A percentile compares a stretch with the other conserved stretches of the same genome.
Evolutionary conservation across 2,888 invertebrate genomes (phyloP).

Genomic region (Cyaniris semiargus): DNA sequence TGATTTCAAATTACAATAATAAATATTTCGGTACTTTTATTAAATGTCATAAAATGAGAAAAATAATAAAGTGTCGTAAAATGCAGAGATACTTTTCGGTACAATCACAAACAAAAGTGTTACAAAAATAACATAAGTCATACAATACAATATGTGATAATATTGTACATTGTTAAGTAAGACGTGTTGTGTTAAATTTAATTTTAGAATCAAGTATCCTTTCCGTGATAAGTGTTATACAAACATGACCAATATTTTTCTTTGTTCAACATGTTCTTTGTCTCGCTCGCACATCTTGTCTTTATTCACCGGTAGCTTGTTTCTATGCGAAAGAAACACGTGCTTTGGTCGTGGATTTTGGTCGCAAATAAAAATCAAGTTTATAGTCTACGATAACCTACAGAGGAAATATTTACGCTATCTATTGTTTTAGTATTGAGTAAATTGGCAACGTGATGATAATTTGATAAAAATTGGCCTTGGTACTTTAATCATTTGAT

Average conservation of each 20-base stretch:
- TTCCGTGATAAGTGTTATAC: neutral
- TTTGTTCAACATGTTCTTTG: constrained; percentile 13
- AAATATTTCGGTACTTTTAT: neutral
- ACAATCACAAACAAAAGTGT: neutral
- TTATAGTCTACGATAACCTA: neutral
- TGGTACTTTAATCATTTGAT: neutral
- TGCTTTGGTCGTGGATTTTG: neutral
- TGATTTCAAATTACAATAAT: neutral
- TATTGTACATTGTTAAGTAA: neutral
- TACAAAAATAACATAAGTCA: neutral
- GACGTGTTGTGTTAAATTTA: neutral
- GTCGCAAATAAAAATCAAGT: neutral
- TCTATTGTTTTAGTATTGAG: neutral
- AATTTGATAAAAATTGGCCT: neutral
- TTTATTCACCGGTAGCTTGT: constrained; percentile 8
- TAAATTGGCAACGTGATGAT: neutral
- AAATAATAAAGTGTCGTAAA: neutral
- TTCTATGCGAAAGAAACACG: neutral
- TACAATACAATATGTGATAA: neutral
- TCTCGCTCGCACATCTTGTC: neutral
- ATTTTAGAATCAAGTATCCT: neutral
- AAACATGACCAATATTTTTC: constrained; percentile 3
- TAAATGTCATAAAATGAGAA: neutral
- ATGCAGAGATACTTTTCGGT: neutral
- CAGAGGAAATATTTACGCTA: neutral